Conservation (phyloP, 2,113 vertebrate species). For the Dromas ardeola region DNA sequence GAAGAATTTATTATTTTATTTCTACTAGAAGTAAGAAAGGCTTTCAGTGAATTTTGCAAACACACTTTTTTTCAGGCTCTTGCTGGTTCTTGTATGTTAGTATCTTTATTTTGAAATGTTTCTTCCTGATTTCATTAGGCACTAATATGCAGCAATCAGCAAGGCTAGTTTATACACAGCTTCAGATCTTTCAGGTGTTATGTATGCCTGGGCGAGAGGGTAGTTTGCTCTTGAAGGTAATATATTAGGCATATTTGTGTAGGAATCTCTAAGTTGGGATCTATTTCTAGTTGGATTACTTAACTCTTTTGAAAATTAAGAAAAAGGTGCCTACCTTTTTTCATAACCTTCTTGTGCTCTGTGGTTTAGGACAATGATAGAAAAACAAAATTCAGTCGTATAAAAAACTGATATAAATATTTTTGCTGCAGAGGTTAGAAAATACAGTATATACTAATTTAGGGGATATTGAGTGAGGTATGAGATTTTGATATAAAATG, state of each 20-base stretch:
- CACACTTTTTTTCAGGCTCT: not conserved
- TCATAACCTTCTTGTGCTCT: not conserved
- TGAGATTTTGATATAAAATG: not conserved
- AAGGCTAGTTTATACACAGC: not conserved
- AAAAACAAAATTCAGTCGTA: not conserved
- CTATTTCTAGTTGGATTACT: not conserved
- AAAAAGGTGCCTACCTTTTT: not conserved
- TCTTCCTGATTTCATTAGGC: not conserved
- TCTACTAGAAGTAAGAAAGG: not conserved
- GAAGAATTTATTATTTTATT: not conserved
- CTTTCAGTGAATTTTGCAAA: not conserved
- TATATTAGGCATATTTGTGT: not conserved
- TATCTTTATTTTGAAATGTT: not conserved
- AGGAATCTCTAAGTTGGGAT: not conserved
- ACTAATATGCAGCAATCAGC: not conserved
- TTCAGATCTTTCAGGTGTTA: not conserved
- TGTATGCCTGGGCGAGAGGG: not conserved
- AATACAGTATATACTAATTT: not conserved
- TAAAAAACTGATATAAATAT: not conserved
- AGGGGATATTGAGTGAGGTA: not conserved
- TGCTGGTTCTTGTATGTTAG: not conserved
- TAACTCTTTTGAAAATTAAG: not conserved
- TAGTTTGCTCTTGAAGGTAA: not conserved
- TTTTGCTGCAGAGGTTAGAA: not conserved
- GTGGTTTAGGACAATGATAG: not conserved